A percentile compares a stretch with the other conserved stretches of the same genome.
Conservation (phyloP, 2,888 invertebrate genomes). For the Merodon equestris region DNA sequence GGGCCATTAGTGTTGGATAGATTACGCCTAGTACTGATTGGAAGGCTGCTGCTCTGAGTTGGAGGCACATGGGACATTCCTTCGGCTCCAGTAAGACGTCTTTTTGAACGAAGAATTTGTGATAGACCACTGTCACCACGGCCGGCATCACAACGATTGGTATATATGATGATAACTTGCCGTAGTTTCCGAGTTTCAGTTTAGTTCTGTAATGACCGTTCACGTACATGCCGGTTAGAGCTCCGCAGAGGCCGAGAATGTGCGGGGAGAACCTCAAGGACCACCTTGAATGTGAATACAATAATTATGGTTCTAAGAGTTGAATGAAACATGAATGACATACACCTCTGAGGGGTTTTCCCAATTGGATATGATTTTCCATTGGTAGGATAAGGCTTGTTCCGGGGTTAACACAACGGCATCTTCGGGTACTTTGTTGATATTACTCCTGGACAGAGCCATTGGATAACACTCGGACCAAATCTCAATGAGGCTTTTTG, state of each 20-base stretch:
- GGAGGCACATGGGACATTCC: constrained; percentile 84
- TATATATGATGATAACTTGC: constrained; percentile 82
- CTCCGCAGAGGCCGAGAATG: constrained; percentile 80
- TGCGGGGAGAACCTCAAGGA: constrained; percentile 80
- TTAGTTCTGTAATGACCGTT: constrained; percentile 83
- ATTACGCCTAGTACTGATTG: constrained; percentile 81
- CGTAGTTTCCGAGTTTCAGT: constrained; percentile 82
- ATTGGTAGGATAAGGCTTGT: constrained; percentile 82
- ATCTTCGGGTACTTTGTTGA: constrained; percentile 81
- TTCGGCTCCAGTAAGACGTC: constrained; percentile 81
- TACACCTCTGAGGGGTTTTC: constrained; percentile 82
- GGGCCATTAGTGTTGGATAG: constrained; percentile 83
- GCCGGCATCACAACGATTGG: constrained; percentile 83
- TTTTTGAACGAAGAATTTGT: constrained; percentile 81
- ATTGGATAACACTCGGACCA: constrained; percentile 79
- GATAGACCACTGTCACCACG: constrained; percentile 80
- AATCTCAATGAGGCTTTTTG: neutral
- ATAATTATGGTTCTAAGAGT: constrained; percentile 25
- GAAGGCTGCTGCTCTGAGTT: constrained; percentile 81
- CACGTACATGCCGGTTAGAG: constrained; percentile 81
- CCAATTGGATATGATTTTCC: constrained; percentile 82
- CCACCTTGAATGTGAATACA: constrained; percentile 79
- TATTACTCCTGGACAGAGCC: constrained; percentile 81
- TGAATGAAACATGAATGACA: constrained; percentile 73
- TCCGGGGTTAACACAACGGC: constrained; percentile 81